These are phyloP conservation scores for Apamea crenata DNA, from an alignment of 2,888 invertebrate species.

Conservation along the genomic window DNA sequence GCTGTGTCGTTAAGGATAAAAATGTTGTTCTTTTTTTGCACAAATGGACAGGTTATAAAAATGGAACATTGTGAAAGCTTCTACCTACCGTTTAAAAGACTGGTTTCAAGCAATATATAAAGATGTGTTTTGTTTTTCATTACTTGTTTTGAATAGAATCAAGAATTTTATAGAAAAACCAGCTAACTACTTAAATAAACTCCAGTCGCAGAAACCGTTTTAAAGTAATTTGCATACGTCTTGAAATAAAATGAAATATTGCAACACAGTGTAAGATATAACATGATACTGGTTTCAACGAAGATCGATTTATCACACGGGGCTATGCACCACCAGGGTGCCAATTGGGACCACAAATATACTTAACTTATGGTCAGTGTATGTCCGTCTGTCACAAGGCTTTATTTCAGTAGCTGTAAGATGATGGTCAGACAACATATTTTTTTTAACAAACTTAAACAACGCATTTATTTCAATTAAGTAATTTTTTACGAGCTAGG, in stretches of 20 bases:
- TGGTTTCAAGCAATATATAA: constrained; percentile 18
- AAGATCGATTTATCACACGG: neutral
- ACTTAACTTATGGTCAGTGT: neutral
- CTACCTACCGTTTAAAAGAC: constrained; percentile 26
- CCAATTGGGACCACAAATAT: neutral
- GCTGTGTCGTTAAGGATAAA: neutral
- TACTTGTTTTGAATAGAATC: neutral
- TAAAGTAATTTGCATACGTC: constrained; percentile 19
- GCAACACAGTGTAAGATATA: neutral
- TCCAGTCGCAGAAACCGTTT: constrained; percentile 2
- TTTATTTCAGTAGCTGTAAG: neutral
- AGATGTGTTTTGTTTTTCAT: constrained; percentile 3
- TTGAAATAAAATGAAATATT: constrained; percentile 25
- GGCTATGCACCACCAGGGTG: neutral
- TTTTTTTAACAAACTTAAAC: neutral
- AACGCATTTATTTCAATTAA: neutral
- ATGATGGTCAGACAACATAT: too few species aligned
- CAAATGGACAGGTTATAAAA: constrained; percentile 27
- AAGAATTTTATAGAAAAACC: neutral
- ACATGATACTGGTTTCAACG: constrained; percentile 3
- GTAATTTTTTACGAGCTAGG: too few species aligned
- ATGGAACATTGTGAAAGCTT: constrained; percentile 23
- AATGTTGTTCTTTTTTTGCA: constrained; percentile 1
- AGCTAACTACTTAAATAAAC: neutral
- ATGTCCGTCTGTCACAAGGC: neutral